A percentile compares a stretch with the other conserved stretches of the same genome.
These are phyloP conservation scores for Thumatha senex DNA, from an alignment of 2,888 invertebrate species.

Conservation along the genomic window DNA sequence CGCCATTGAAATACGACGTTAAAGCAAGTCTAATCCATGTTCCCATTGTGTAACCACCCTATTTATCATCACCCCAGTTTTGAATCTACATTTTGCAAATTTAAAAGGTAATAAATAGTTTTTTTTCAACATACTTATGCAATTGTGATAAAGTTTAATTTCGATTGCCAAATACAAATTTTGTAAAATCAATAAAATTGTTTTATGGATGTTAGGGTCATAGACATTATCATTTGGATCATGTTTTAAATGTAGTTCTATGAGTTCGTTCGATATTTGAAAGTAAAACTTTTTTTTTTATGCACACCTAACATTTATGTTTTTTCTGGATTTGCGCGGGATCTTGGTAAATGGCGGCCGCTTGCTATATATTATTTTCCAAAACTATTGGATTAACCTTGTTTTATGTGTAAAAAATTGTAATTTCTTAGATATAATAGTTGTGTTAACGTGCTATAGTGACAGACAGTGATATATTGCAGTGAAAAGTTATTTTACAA, in stretches of 20 bases:
- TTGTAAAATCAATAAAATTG: background rate
- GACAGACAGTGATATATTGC: too few species aligned
- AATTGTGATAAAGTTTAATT: slow-evolving; percentile 34
- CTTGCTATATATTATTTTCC: too few species aligned
- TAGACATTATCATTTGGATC: slow-evolving; percentile 30
- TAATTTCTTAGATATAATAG: too few species aligned
- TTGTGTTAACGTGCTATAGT: too few species aligned
- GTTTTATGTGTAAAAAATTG: too few species aligned
- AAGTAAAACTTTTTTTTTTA: background rate
- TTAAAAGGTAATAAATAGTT: slow-evolving; percentile 1
- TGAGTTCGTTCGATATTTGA: slow-evolving; percentile 11
- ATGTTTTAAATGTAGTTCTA: slow-evolving; percentile 22
- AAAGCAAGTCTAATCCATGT: slow-evolving; percentile 71
- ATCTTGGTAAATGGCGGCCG: too few species aligned
- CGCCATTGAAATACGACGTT: slow-evolving; percentile 68
- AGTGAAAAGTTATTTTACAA: too few species aligned
- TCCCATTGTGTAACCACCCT: slow-evolving; percentile 69
- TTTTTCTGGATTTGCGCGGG: too few species aligned
- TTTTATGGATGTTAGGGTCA: slow-evolving; percentile 36
- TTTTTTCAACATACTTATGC: slow-evolving; percentile 15
- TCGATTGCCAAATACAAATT: slow-evolving; percentile 16
- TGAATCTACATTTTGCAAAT: slow-evolving; percentile 17
- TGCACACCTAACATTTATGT: background rate
- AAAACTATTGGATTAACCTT: too few species aligned
- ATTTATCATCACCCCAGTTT: slow-evolving; percentile 43